Base-by-base conservation (phyloP, 2,113 vertebrate genomes). In the Percina caprodes region DNA sequence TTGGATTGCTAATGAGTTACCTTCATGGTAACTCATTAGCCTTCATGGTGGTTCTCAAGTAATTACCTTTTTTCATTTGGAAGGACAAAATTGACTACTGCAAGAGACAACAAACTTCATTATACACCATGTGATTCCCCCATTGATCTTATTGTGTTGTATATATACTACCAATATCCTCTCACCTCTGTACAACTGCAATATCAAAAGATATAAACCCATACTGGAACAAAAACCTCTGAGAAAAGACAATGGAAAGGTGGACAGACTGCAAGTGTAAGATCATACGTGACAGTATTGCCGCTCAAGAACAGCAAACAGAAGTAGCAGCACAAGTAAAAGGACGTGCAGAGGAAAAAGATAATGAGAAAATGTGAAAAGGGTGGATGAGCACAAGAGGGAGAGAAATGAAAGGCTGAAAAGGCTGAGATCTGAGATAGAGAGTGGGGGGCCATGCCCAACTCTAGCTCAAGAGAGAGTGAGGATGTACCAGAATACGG, bases 71-170 rank as follows among this genome's bases (percentile, higher is more conserved):
- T 80, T 74, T 87, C 72, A 75, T 68, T 82, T 63, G 24, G 56
- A 91, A 72, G 80, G 83, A 82, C 70, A 80, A 86, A 90, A 91
- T 88, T 87, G 79, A 89, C 80, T 86, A 87, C 78, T 80, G 79
- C 84, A 55, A 84, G 71, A 86, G 85, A 75, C 80, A 90, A 92
- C 87, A 91, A 92, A 92, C 86, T 90, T 89, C 82, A 92, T 92
- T 92, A 92, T 67, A 78, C 65, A 74, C 61, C 12, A 72, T 72
- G 73, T 72, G 79, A 79, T 79, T 14, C 55, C 68, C 24, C 55
- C 52, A 52, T 18, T 26, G 39, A 74, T 69, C 45, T 55, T 26
- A 52, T 65, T 51, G 61, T 75, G 80, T 88, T 80, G 66, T 77
- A 79, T 83, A 82, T 39, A 52, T 24, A 59, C 59, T 74, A 73